Evolutionary conservation across 1,140 invertebrate species (phyloP), one percentile per base, ranked within the genome.

Genomic region (Holcopasites calliopsidis): DNA sequence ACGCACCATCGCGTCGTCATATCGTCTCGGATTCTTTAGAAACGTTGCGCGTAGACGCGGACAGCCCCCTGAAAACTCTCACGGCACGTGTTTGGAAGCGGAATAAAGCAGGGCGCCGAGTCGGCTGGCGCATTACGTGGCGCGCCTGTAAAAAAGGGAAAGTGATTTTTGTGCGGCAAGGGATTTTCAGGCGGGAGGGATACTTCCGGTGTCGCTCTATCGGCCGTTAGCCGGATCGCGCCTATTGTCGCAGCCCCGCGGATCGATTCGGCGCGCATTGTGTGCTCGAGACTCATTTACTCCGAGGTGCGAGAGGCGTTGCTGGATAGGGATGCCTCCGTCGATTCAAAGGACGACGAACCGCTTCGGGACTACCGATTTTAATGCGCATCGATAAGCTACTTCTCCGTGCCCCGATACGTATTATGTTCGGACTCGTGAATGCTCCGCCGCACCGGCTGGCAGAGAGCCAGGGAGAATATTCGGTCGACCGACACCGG

Each of bases 131-230:
- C 18, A 44, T 18, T 10, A 77, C 74, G 78, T 72, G 77, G 65
- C 13, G 42, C 47, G 74, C 62, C 60, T 73, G 44, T 57, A 49
- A 82, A n/a, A 82, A 75, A 79, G 82, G 68, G 76, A 82, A 79
- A 83, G 80, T 83, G 82, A 79, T 79, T 83, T 83, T 79, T 18
- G 42, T 10, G 33, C 31, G 55, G 18, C 7, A 52, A 35, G 18
- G 38, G 58, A 66, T 40, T 68, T 65, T 6, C 38, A 35, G 44
- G 7, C 10, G 50, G 64, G 55, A 54, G 2, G 49, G 69, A 69
- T 44, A 79, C 71, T 68, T 76, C 66, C 76, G 23, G 42, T 21
- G 61, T 28, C 58, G 18, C 31, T 71, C 57, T 54, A 11, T 57
- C 40, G 54, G 28, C 28, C n/a, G 62, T 77, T 28, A 10, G 26